Percentiles rank a stretch among this genome's conserved stretches.
Conservation (phyloP, 2,888 invertebrate genomes). For the Parthenolecanium corni region DNA sequence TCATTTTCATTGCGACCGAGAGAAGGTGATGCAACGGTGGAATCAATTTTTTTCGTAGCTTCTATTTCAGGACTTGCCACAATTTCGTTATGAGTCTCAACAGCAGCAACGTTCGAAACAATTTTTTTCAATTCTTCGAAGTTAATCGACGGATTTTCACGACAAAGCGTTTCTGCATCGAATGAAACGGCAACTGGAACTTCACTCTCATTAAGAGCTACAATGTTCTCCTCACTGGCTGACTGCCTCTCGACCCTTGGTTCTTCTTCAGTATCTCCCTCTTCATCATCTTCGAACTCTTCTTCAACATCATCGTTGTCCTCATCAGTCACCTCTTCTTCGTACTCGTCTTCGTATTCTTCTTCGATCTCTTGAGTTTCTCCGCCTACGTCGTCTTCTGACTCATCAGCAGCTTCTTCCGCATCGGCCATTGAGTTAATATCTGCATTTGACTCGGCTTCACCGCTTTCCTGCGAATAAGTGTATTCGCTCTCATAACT, state of each 20-base stretch:
- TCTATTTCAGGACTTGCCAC: not conserved
- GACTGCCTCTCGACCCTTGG: not conserved
- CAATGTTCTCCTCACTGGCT: not conserved
- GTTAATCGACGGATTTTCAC: not conserved
- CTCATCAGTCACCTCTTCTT: constrained; percentile 9
- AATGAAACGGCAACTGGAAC: not conserved
- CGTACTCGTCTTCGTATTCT: constrained; percentile 9
- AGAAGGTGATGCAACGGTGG: not conserved
- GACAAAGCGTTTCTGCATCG: not conserved
- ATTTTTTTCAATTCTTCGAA: constrained; percentile 18
- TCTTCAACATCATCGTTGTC: constrained; percentile 6
- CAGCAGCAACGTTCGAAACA: not conserved
- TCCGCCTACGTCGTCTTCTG: not conserved
- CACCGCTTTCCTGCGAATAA: constrained; percentile 11
- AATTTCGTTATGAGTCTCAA: not conserved
- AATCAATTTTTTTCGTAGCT: too few species aligned
- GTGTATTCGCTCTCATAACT: constrained; percentile 20
- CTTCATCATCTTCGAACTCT: not conserved
- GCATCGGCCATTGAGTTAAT: not conserved
- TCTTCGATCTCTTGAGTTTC: constrained; percentile 2
- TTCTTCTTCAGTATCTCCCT: not conserved
- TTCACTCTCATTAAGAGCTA: not conserved
- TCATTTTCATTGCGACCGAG: not conserved
- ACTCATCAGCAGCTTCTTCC: constrained; percentile 11
- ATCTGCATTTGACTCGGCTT: not conserved